A percentile compares a stretch with the other conserved stretches of the same genome.
These are phyloP conservation scores for Glaucidium brasilianum DNA, from an alignment of 2,113 vertebrate genomes.

Conservation along the genomic window DNA sequence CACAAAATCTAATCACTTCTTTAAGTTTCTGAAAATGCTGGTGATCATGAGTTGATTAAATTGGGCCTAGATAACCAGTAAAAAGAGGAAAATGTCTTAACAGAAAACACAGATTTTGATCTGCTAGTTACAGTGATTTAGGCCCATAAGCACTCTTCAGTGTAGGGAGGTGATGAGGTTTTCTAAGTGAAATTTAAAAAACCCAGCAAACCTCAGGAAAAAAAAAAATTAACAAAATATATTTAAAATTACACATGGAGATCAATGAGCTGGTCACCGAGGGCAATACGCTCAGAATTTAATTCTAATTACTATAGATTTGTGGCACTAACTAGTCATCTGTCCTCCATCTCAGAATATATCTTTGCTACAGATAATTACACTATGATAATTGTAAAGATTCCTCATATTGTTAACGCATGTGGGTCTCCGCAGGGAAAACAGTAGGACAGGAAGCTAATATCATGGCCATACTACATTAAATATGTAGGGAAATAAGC, in stretches of 20 bases:
- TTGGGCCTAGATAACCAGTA: background rate
- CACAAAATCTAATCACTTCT: background rate
- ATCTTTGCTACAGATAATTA: conserved; percentile 42
- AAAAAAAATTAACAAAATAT: background rate
- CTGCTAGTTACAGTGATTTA: background rate
- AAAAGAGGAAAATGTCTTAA: background rate
- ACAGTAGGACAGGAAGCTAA: background rate
- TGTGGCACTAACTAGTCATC: background rate
- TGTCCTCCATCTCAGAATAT: background rate
- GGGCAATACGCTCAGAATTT: background rate
- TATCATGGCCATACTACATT: background rate
- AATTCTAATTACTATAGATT: conserved; percentile 39
- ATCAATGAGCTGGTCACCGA: background rate
- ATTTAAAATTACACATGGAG: background rate
- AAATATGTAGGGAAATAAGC: background rate
- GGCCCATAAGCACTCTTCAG: background rate
- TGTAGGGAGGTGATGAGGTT: background rate
- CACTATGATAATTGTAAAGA: conserved; percentile 10
- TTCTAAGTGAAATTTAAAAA: background rate
- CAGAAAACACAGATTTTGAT: background rate
- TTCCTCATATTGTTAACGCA: background rate
- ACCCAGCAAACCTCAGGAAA: background rate
- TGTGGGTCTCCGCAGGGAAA: background rate
- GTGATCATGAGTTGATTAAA: background rate
- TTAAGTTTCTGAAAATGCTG: background rate